phyloP scores from a whole-genome alignment of 2,797 vertebrate species.

The Emydoidea blandingii region DNA sequence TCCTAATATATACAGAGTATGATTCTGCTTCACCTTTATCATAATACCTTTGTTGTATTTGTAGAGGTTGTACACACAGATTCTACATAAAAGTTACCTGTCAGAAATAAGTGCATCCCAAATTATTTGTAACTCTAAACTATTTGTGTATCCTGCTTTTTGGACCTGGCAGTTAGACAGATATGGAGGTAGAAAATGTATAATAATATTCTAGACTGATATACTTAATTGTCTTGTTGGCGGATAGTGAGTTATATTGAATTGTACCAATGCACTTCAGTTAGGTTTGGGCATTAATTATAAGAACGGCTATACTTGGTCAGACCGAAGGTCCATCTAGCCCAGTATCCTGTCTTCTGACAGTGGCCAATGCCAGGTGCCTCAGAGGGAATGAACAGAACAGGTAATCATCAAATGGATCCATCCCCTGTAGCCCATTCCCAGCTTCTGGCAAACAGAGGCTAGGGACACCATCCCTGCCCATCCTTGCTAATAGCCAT shows the following conservation, averaged over 20 bases:
- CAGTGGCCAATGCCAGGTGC: no score
- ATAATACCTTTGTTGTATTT: no score
- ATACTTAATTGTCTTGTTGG: not conserved
- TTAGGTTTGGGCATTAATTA: not conserved
- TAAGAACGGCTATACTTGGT: no score
- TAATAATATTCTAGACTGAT: not conserved
- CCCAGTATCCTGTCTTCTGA: no score
- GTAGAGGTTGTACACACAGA: not conserved
- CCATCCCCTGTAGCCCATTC: no score
- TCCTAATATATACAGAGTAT: not conserved
- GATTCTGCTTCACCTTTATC: not conserved
- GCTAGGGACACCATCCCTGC: no score
- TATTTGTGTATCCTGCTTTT: not conserved
- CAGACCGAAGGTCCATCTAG: no score
- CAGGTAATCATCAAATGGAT: no score
- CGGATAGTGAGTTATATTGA: not conserved
- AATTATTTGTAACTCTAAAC: not conserved
- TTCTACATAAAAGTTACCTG: not conserved
- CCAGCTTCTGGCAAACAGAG: no score
- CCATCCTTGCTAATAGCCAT: no score
- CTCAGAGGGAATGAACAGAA: no score
- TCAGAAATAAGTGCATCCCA: not conserved
- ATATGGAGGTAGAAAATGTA: not conserved
- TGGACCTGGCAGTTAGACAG: not conserved
- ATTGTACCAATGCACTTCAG: not conserved